These are phyloP conservation scores for Phainopepla nitens DNA, from an alignment of 2,113 vertebrate species.

Conservation along the genomic window DNA sequence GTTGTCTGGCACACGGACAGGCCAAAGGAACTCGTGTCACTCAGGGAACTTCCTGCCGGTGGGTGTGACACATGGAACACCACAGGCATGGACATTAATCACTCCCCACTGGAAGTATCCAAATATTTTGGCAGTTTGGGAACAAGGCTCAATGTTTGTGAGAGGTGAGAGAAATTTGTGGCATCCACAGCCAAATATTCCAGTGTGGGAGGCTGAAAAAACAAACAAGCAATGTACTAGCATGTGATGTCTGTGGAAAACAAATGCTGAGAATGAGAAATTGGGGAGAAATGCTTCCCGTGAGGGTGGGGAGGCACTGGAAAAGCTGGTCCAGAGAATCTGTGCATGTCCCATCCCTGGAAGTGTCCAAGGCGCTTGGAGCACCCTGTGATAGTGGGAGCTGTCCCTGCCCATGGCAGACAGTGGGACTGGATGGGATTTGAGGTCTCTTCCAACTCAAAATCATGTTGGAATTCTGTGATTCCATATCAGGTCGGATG, in stretches of 20 bases:
- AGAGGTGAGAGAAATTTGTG: neutral
- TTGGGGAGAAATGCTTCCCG: neutral
- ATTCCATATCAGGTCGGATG: neutral
- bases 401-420: neutral
- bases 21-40: constrained; percentile 12
- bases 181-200: neutral
- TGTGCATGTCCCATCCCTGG: neutral
- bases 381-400: fast-evolving
- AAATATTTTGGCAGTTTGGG: neutral
- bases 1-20: neutral
- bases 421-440: neutral
- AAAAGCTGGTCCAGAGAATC: neutral
- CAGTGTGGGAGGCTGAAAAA: neutral
- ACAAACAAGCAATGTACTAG: neutral
- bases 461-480: fast-evolving
- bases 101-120: neutral
- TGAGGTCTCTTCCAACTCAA: neutral
- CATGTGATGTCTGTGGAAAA: neutral
- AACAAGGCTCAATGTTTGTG: neutral
- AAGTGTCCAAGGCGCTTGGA: neutral
- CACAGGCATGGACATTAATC: neutral
- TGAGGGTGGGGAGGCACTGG: neutral
- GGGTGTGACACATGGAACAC: neutral
- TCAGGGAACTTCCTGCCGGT: constrained; percentile 10
- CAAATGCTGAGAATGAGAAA: neutral